phyloP scores from a whole-genome alignment of 2,797 vertebrate genomes.

The Trachurus trachurus region DNA sequence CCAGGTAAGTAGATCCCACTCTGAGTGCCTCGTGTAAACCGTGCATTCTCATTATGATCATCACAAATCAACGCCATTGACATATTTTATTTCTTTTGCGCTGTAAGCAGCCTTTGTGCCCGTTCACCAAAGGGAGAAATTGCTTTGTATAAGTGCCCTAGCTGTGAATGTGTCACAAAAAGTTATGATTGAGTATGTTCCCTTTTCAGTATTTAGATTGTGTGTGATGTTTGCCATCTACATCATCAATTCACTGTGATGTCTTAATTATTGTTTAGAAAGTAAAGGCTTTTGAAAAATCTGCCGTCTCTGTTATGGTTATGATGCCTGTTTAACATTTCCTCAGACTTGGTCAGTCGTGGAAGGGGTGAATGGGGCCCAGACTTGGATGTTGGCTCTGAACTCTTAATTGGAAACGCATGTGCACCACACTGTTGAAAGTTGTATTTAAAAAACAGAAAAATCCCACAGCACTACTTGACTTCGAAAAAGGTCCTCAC shows the following conservation, averaged over 20 bases:
- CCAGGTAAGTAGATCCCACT: constrained; percentile 74
- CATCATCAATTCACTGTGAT: constrained; percentile 69
- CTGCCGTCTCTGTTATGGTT: constrained; percentile 74
- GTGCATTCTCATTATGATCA: constrained; percentile 76
- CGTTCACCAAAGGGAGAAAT: constrained; percentile 65
- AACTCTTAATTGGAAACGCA: constrained; percentile 86
- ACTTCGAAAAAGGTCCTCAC: constrained; percentile 75
- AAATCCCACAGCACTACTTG: constrained; percentile 79
- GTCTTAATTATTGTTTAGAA: constrained; percentile 80
- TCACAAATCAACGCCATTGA: constrained; percentile 76
- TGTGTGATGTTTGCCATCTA: constrained; percentile 53
- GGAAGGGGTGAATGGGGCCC: constrained; percentile 81
- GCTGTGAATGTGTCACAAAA: constrained; percentile 63
- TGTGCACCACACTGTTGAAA: constrained; percentile 80
- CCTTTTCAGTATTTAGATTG: constrained; percentile 69
- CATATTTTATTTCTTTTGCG: constrained; percentile 66
- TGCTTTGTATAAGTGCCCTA: constrained; percentile 58
- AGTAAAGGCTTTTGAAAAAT: constrained; percentile 76
- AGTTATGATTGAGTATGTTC: constrained; percentile 65
- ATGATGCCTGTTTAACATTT: constrained; percentile 85
- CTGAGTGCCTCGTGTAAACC: constrained; percentile 77
- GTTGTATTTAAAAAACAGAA: constrained; percentile 78
- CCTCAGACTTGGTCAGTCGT: constrained; percentile 80
- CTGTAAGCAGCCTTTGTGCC: constrained; percentile 59
- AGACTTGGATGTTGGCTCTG: constrained; percentile 71